Evolutionary conservation across 2,113 vertebrate genomes (phyloP), one percentile per base, ranked within the genome.

Genomic region (Chaetops frenatus): DNA sequence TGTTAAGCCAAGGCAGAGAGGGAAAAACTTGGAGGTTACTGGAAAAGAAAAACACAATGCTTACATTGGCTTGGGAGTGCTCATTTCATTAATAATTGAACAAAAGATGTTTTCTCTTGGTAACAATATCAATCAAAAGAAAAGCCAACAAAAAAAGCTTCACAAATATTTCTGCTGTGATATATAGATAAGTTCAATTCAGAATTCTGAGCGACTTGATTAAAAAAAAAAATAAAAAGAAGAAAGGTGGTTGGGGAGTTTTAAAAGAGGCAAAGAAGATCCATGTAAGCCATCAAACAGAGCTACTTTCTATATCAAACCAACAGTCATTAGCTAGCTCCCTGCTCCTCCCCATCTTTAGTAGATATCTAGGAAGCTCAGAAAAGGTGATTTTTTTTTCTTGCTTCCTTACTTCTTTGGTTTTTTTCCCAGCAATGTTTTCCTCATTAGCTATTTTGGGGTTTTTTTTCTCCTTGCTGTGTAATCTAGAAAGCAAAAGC

Each of bases 11-110:
- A 31, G 22, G 14, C 10, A 66, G n/a, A 51, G 13, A 19, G 8
- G 2, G 3, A 13, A 81, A 88, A 53, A 15, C 15, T 45, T 5
- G 1, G 27, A 79, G 17, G 2, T 53, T 25, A 47, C 17, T 27
- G 66, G 23, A 70, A 89, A 84, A 85, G 24, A 65, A 81, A 84
- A 84, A 40, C 13, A 42, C 18, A 48, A 20, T 28, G 14, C 8
- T 45, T 62, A 62, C 66, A 5, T 11, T 62, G 29, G 3, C 15
- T 86, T 83, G 15, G 7, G 31, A 72, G 6, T 56, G 4, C 8
- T 83, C 18, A 60, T 42, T 83, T 83, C n/a, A 77, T 56, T 65
- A 89, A 92, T 72, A 83, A 83, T 21, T 38, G 29, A 92, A 50
- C 6, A 86, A 71, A 86, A 77, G 3, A 19, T 35, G 4, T 0